phyloP scores from a whole-genome alignment of 2,797 vertebrate species.

The Erethizon dorsatum region DNA sequence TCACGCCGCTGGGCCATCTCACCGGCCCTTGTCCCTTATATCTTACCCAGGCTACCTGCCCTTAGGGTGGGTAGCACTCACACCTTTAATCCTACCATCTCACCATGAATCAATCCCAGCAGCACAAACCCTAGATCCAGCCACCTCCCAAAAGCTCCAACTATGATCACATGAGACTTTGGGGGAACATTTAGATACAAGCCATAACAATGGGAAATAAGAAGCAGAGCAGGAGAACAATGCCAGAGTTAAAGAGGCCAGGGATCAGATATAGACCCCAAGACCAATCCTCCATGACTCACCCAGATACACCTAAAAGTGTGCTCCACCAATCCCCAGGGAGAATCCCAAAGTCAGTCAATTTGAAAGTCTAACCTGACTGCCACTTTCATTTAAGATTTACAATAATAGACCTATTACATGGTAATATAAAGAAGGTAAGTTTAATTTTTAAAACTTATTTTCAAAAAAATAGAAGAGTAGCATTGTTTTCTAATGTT shows the following conservation, averaged over 20 bases:
- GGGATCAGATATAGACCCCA: neutral
- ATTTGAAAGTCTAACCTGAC: neutral
- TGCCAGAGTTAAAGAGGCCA: neutral
- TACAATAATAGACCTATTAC: constrained; percentile 1
- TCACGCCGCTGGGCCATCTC: too few species aligned
- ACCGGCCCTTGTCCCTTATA: neutral
- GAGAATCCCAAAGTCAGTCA: neutral
- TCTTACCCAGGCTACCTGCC: neutral
- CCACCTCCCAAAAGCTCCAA: neutral
- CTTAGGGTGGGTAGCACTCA: neutral
- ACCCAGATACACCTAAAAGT: neutral
- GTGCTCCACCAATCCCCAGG: neutral
- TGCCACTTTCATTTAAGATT: neutral
- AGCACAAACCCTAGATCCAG: neutral
- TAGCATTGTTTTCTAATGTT: constrained; percentile 53
- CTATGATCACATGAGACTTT: neutral
- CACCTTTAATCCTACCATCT: neutral
- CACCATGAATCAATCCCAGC: neutral
- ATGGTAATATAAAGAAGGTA: neutral
- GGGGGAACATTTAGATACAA: neutral
- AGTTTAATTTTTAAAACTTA: neutral
- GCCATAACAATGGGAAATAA: neutral
- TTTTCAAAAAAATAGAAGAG: constrained; percentile 37
- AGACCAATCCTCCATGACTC: neutral
- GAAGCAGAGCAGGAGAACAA: neutral